Conservation (phyloP, 2,797 vertebrate genomes). For the Eutrigla gurnardus region DNA sequence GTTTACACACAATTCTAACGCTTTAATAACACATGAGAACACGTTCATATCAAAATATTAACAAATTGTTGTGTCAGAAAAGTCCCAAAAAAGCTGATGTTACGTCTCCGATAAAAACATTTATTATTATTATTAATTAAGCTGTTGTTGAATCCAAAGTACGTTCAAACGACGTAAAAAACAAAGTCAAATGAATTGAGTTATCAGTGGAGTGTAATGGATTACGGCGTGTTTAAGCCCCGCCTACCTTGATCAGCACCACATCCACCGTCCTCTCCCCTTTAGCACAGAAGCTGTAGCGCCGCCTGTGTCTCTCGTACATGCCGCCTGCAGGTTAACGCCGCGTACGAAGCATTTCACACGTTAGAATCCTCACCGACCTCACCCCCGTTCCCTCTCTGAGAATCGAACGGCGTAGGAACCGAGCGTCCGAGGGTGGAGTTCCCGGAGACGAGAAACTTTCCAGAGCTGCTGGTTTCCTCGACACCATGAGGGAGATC, state of each 20-base stretch:
- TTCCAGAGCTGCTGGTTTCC: slow-evolving; percentile 22
- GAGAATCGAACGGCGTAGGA: neutral
- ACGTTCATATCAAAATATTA: too few species aligned
- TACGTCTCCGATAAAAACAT: too few species aligned
- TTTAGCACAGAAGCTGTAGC: slow-evolving; percentile 92
- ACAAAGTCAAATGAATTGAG: too few species aligned
- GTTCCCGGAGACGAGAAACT: neutral
- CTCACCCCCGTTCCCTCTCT: neutral
- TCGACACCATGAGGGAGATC: slow-evolving; percentile 20
- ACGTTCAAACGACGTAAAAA: too few species aligned
- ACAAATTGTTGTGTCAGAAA: too few species aligned
- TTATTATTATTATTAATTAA: too few species aligned
- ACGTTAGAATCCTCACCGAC: slow-evolving; percentile 17
- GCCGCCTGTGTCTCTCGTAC: slow-evolving; percentile 93
- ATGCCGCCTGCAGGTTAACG: slow-evolving; percentile 72
- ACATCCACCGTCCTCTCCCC: slow-evolving; percentile 90
- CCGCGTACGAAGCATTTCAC: slow-evolving; percentile 12
- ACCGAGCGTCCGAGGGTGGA: slow-evolving; percentile 27
- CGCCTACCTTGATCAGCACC: slow-evolving; percentile 92
- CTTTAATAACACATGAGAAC: too few species aligned
- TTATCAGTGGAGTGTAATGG: too few species aligned
- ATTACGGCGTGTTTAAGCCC: too few species aligned
- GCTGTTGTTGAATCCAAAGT: too few species aligned
- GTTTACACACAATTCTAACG: too few species aligned
- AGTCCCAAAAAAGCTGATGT: too few species aligned